Conservation (phyloP, 2,888 invertebrate species). For the Chymomyza caudatula region DNA sequence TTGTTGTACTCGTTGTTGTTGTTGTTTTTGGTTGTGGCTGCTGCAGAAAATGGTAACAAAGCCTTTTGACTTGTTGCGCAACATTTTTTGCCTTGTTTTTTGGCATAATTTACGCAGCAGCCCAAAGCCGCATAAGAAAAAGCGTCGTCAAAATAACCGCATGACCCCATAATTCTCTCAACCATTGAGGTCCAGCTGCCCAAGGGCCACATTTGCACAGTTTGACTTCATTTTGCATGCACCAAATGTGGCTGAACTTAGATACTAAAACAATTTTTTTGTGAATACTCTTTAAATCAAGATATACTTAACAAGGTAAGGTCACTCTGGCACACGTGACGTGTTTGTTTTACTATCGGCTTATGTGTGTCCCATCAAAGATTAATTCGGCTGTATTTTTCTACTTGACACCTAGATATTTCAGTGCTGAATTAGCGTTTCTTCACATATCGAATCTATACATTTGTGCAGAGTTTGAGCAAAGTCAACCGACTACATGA, state of each 20-base stretch:
- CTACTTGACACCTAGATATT: too few species aligned
- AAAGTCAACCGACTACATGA: too few species aligned
- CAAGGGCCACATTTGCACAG: not conserved
- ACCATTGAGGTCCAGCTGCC: not conserved
- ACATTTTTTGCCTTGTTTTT: constrained; percentile 22
- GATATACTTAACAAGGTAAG: too few species aligned
- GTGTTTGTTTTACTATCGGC: not conserved
- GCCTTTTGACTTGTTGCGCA: constrained; percentile 45
- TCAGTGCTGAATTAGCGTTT: too few species aligned
- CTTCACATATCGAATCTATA: too few species aligned
- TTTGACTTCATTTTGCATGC: constrained; percentile 16
- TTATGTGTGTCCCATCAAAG: too few species aligned
- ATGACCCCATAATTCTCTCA: constrained; percentile 12
- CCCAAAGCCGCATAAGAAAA: constrained; percentile 4
- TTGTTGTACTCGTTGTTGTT: constrained; percentile 8
- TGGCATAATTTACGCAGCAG: constrained; percentile 47
- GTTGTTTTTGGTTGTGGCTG: constrained; percentile 41
- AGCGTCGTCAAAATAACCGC: not conserved
- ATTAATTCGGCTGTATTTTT: too few species aligned
- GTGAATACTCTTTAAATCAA: too few species aligned
- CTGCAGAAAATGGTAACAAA: constrained; percentile 40
- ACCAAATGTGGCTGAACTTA: constrained; percentile 23
- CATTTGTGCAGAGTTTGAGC: too few species aligned
- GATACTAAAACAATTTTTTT: too few species aligned
- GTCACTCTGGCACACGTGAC: too few species aligned